Evolutionary conservation across 1,140 invertebrate genomes (phyloP).

Genomic region (Drosophila erecta): DNA sequence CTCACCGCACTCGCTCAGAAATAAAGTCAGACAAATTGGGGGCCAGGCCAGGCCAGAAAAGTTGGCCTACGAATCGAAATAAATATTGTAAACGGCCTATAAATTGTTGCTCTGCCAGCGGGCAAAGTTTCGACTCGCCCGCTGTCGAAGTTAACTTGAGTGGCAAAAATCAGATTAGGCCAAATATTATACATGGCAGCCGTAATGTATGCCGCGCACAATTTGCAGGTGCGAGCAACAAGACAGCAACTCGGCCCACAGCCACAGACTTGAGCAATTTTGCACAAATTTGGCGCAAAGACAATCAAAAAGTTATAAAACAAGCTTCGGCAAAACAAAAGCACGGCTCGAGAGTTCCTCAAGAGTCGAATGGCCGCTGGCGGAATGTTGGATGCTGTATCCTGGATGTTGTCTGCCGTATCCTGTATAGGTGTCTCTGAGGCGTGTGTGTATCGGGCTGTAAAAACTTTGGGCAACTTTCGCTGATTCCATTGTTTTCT

Average conservation of each 20-base stretch:
- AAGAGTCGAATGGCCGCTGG: slow-evolving; percentile 23
- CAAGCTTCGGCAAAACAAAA: slow-evolving; percentile 71
- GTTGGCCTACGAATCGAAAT: slow-evolving; percentile 57
- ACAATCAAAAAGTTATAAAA: slow-evolving; percentile 84
- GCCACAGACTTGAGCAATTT: slow-evolving; percentile 57
- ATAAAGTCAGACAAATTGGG: background rate
- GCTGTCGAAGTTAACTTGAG: slow-evolving; percentile 68
- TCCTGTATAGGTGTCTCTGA: slow-evolving; percentile 26
- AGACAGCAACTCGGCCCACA: slow-evolving; percentile 24
- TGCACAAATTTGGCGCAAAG: slow-evolving; percentile 79
- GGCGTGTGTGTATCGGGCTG: slow-evolving; percentile 74
- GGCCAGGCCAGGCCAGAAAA: slow-evolving; percentile 12
- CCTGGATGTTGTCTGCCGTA: slow-evolving; percentile 9
- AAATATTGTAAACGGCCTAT: slow-evolving; percentile 68
- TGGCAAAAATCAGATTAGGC: slow-evolving; percentile 76
- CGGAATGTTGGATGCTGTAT: slow-evolving; percentile 46
- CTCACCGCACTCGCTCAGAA: slow-evolving; percentile 11
- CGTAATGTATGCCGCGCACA: slow-evolving; percentile 44
- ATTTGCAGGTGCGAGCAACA: slow-evolving; percentile 37
- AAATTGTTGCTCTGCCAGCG: slow-evolving; percentile 66
- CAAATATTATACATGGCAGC: slow-evolving; percentile 71
- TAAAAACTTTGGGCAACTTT: slow-evolving; percentile 76
- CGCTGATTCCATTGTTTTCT: slow-evolving; percentile 38
- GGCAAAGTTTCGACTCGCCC: slow-evolving; percentile 63
- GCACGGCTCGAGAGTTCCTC: slow-evolving; percentile 46